phyloP scores from a whole-genome alignment of 2,113 vertebrate genomes.

The Carassius auratus region DNA sequence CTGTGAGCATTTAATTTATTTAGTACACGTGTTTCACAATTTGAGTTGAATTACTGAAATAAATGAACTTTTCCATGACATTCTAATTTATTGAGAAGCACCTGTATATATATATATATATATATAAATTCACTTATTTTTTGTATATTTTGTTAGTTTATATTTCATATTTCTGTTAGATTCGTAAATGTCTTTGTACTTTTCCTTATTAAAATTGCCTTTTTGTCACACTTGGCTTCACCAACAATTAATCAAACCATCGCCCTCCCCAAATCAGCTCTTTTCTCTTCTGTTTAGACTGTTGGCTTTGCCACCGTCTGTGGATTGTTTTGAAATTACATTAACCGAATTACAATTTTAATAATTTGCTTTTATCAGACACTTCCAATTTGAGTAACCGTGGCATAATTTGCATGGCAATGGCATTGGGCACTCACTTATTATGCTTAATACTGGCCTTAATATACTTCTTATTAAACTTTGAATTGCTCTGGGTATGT shows the following conservation, averaged over 20 bases:
- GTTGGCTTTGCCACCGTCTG: conserved; percentile 19
- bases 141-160: no score
- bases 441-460: conserved; percentile 60
- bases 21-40: no score
- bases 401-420: conserved; percentile 55
- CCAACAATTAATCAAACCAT: background rate
- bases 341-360: conserved; percentile 55
- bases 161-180: background rate
- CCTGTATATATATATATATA: no score
- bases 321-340: conserved; percentile 49
- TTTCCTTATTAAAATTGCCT: background rate
- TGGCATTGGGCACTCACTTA: conserved; percentile 52
- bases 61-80: no score
- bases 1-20: no score
- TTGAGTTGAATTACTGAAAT: no score
- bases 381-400: conserved; percentile 47
- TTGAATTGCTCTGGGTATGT: conserved; percentile 59
- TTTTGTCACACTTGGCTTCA: background rate
- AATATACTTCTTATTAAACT: conserved; percentile 70
- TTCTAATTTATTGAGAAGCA: no score
- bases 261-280: conserved; percentile 11
- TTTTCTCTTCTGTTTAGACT: background rate
- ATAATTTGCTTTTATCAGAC: conserved; percentile 57
- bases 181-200: background rate
- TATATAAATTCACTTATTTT: no score